A percentile compares a stretch with the other conserved stretches of the same genome.
phyloP scores from a whole-genome alignment of 1,140 invertebrate genomes.

The Sesamia nonagrioides region DNA sequence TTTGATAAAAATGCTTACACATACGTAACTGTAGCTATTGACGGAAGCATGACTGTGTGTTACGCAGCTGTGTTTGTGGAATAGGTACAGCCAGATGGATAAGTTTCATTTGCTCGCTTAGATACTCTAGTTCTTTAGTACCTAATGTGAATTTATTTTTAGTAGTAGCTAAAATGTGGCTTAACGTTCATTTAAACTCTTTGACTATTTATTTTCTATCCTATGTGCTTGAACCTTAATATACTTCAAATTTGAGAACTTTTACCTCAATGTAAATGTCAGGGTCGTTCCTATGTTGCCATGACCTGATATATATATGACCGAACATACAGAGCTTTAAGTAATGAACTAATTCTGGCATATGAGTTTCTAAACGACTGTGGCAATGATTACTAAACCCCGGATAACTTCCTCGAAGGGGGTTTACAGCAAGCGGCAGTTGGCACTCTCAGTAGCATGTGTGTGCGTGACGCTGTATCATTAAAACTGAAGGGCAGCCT shows the following conservation, averaged over 20 bases:
- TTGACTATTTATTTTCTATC: constrained; percentile 8
- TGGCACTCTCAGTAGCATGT: constrained; percentile 8
- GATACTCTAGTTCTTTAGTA: background rate
- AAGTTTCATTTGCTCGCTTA: background rate
- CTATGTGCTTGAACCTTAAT: background rate
- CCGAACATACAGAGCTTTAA: constrained; percentile 15
- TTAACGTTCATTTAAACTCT: constrained; percentile 14
- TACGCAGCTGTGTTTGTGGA: background rate
- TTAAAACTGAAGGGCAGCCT: constrained; percentile 29
- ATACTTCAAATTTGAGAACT: constrained; percentile 25
- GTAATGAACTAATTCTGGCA: constrained; percentile 25
- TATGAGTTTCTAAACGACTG: constrained; percentile 25
- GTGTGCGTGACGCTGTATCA: constrained; percentile 27
- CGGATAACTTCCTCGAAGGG: constrained; percentile 23
- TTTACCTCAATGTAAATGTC: constrained; percentile 27
- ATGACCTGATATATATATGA: too few species aligned
- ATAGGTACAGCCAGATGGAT: background rate
- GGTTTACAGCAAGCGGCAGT: constrained; percentile 21
- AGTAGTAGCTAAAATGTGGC: background rate
- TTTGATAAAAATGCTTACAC: background rate
- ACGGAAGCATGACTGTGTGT: background rate
- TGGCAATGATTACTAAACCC: constrained; percentile 23
- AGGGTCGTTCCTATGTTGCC: constrained; percentile 10
- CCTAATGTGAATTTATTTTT: constrained; percentile 9
- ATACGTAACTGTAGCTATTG: background rate